Base-by-base conservation (phyloP, 2,797 vertebrate genomes). In the Garrulus glandarius region DNA sequence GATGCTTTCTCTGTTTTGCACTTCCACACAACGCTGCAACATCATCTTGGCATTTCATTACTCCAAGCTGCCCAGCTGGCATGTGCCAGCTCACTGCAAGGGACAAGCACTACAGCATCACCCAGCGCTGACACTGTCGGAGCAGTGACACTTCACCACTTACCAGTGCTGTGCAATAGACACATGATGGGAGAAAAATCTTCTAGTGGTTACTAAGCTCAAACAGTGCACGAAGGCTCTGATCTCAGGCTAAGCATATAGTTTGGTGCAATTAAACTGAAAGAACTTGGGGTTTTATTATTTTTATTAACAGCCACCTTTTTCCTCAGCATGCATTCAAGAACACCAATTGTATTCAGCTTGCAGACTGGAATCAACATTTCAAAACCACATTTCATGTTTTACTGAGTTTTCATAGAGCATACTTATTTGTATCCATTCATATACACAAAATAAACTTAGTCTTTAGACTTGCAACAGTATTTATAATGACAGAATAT, bases 41-140 rank as follows among this genome's bases (percentile, higher is more conserved):
- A 32, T 12, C 36, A 4, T 11, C 61, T 11, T 29, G 24, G 3
- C 24, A 44, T 52, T 55, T 23, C 70, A 21, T 9, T 26, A 8
- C 39, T 37, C 4, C 22, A 13, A 70, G 77, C 24, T 37, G 47
- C 59, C 43, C 27, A 11, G 47, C 9, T 32, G 61, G 36, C 39
- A 44, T 2, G 0, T 7, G 12, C 24, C 52, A 37, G 57, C 32
- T 49, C 20, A 3, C 27, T 52, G 27, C 47, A 46, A 41, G 34
- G 37, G 29, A 53, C 39, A 15, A 14, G 36, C 19, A 16, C 30
- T 17, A 27, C 7, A 7, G 29, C 3, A 2, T 6, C 74, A 9
- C 4, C 22, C 0, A 4, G 23, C 0, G 17, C 11, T 27, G 24
- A 11, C 65, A 12, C 6, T 1, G 17, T 6, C 9, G 0, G 0